Evolutionary conservation across 2,113 vertebrate genomes (phyloP).

Genomic region (Heloderma charlesbogerti): DNA sequence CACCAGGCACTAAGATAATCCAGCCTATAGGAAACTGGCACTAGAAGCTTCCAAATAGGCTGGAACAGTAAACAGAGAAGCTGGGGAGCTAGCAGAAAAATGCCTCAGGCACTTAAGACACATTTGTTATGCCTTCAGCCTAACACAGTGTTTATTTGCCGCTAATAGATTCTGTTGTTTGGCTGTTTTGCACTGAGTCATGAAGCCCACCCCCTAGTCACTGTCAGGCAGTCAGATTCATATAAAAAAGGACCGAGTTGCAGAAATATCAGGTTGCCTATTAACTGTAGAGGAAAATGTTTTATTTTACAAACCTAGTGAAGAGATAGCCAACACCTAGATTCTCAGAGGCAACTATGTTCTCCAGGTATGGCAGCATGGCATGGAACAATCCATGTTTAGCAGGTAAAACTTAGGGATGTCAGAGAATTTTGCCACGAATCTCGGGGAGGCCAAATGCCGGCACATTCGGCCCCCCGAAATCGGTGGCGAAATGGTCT

Average conservation of each 20-base stretch:
- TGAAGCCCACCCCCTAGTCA: background rate
- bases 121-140: background rate
- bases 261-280: background rate
- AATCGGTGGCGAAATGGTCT: no score
- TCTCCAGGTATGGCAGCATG: background rate
- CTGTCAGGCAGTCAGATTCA: background rate
- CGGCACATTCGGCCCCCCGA: no score
- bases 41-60: background rate
- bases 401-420: background rate
- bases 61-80: background rate
- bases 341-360: background rate
- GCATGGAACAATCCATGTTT: background rate
- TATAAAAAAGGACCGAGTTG: background rate
- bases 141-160: background rate
- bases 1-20: background rate
- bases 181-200: background rate
- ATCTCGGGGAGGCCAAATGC: no score
- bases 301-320: background rate
- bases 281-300: background rate
- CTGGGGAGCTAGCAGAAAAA: background rate
- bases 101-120: background rate
- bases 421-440: no score
- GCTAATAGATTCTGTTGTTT: constrained; percentile 7
- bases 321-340: background rate
- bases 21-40: background rate